Evolutionary conservation across 1,140 invertebrate genomes (phyloP), one percentile per base, ranked within the genome.

Genomic region (Drosophila elegans): DNA sequence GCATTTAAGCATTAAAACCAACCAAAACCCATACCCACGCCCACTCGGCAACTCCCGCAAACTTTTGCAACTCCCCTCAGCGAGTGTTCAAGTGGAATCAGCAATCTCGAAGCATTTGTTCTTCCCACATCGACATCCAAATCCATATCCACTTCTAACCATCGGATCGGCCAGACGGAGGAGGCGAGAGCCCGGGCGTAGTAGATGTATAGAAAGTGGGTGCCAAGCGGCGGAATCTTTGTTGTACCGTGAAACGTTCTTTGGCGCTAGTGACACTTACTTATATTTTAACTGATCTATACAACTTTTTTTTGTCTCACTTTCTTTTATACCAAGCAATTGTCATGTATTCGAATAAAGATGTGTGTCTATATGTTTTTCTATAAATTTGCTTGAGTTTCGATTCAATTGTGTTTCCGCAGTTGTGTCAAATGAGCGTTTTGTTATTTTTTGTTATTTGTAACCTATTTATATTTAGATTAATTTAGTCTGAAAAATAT

Each of bases 1-100:
- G 95, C 66, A 91, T 95, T 51, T 96, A 94, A 94, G 73, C 39
- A 27, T 25, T n/a, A 46, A 46, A 46, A 46, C 12, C 36, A n/a
- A 45, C 7, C 57, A 46, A 36, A 54, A 29, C 72, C 48, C 57
- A 32, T 42, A 29, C 72, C 48, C 57, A 32, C 48, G 45, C 44
- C 34, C 38, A 59, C 66, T 62, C 62, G 57, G 56, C 60, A 49
- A 64, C 21, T 53, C 56, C 62, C 62, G 61, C 16, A 21, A 21
- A 21, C 16, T 21, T 21, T 21, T 21, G 16, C 16, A 21, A 21
- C 16, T 21, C 51, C 44, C 44, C 45, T 39, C 21, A 39, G 45
- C 39, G 48, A 61, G 57, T 71, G 61, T 76, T 67, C 60, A 77
- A 77, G 45, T 60, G 36, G 54, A 71, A 52, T 69, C 53, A 55